Evolutionary conservation across 2,113 vertebrate genomes (phyloP).

Genomic region (Pangasianodon hypophthalmus): DNA sequence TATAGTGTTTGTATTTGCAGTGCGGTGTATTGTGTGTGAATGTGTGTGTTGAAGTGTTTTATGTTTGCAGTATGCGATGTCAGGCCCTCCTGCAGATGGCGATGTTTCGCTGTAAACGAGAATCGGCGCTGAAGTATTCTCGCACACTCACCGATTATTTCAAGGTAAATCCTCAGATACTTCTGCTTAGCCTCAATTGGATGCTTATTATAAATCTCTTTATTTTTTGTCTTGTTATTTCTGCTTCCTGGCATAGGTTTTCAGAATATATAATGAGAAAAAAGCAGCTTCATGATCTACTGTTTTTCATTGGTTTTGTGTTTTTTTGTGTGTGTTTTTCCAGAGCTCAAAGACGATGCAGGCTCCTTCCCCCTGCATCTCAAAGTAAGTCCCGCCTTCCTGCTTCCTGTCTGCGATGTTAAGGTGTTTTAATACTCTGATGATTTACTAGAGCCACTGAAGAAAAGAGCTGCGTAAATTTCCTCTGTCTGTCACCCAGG

Average conservation of each 20-base stretch:
- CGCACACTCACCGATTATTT: conserved; percentile 89
- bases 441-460: neutral
- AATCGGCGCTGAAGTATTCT: conserved; percentile 86
- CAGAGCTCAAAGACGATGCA: conserved; percentile 77
- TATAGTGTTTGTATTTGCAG: neutral
- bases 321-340: conserved; percentile 37
- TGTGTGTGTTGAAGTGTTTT: neutral
- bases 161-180: conserved; percentile 70
- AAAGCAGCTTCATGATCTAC: neutral
- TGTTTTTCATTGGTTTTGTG: neutral
- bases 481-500: conserved; percentile 62
- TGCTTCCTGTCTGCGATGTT: neutral
- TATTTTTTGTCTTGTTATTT: neutral
- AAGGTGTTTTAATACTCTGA: neutral
- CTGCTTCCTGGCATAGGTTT: neutral
- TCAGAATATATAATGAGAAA: neutral
- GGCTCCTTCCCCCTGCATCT: conserved; percentile 73
- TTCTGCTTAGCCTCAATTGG: neutral
- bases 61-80: conserved; percentile 82
- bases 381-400: conserved; percentile 75
- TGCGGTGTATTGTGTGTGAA: neutral
- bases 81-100: conserved; percentile 92
- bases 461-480: neutral
- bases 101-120: conserved; percentile 89
- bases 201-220: neutral